Conservation (phyloP, 2,888 invertebrate species). For the Oxyscelio sp. region DNA sequence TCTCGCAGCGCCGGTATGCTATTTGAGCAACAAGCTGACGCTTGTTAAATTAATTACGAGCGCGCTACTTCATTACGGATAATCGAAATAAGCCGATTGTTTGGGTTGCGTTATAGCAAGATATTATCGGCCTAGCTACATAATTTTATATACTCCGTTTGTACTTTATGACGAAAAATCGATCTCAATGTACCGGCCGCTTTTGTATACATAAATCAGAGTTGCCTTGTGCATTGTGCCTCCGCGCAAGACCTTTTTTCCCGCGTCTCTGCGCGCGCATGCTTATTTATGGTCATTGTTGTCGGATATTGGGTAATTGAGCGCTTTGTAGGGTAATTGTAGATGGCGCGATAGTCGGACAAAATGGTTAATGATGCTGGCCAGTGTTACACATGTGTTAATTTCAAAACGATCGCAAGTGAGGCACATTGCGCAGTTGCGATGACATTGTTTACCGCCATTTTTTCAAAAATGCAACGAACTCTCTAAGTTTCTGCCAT, state of each 20-base stretch:
- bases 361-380: slow-evolving; percentile 57
- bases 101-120: slow-evolving; percentile 50
- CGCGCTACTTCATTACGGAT: slow-evolving; percentile 66
- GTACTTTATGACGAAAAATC: slow-evolving; percentile 68
- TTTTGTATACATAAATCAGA: slow-evolving; percentile 36
- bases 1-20: slow-evolving; percentile 76
- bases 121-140: slow-evolving; percentile 53
- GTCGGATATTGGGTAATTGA: slow-evolving; percentile 67
- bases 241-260: slow-evolving; percentile 2
- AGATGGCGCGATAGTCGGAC: slow-evolving; percentile 64
- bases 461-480: too few species aligned
- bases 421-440: slow-evolving; percentile 40
- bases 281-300: slow-evolving; percentile 62
- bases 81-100: slow-evolving; percentile 68
- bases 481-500: too few species aligned
- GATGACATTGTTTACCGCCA: slow-evolving; percentile 25
- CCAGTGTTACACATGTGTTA: slow-evolving; percentile 53
- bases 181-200: neutral
- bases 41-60: slow-evolving; percentile 74
- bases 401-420: slow-evolving; percentile 63
- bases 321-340: slow-evolving; percentile 66
- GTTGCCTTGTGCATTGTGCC: slow-evolving; percentile 31
- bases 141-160: slow-evolving; percentile 58
- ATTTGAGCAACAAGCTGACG: slow-evolving; percentile 71
- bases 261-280: slow-evolving; percentile 25